Percentiles rank a stretch among this genome's conserved stretches.
Conservation (phyloP, 53 echinoderm and acorn worm genomes). For the Stichopus horrens region DNA sequence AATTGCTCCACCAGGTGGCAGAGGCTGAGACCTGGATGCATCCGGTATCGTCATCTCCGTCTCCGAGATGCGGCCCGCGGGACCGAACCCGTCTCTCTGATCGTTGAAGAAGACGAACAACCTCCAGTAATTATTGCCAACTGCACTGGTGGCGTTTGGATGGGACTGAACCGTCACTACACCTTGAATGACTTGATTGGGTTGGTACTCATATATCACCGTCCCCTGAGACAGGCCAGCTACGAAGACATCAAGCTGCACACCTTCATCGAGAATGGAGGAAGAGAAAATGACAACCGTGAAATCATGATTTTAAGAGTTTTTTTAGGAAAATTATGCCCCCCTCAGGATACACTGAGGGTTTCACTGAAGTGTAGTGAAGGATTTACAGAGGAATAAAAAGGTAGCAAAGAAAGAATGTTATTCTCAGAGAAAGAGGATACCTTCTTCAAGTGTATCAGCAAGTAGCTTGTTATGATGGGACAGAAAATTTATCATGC, state of each 20-base stretch:
- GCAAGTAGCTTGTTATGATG: too few relatives aligned
- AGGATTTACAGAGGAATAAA: too few relatives aligned
- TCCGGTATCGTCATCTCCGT: slow-evolving; percentile 7
- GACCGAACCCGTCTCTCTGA: slow-evolving; percentile 26
- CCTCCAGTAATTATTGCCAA: slow-evolving; percentile 61
- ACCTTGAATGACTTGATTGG: slow-evolving; percentile 20
- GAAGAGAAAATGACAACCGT: not conserved
- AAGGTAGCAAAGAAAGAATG: too few relatives aligned
- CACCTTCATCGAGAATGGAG: not conserved
- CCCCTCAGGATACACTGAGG: too few relatives aligned
- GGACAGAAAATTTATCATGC: too few relatives aligned
- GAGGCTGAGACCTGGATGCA: not conserved
- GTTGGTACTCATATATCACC: slow-evolving; percentile 34
- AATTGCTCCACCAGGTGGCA: slow-evolving; percentile 14
- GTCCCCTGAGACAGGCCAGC: slow-evolving; percentile 23
- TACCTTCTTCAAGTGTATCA: too few relatives aligned
- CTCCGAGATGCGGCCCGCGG: slow-evolving; percentile 21
- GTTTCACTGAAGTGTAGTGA: too few relatives aligned
- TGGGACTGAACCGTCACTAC: slow-evolving; percentile 38
- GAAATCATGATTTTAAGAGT: too few relatives aligned
- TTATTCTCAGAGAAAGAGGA: too few relatives aligned
- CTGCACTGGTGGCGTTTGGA: slow-evolving; percentile 18
- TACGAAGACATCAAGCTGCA: not conserved
- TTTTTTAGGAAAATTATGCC: too few relatives aligned
- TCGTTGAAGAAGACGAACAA: slow-evolving; percentile 67